Percentiles rank a stretch among this genome's conserved stretches.
Evolutionary conservation across 2,797 vertebrate species (phyloP).

Genomic region (Chrysocyon brachyurus): DNA sequence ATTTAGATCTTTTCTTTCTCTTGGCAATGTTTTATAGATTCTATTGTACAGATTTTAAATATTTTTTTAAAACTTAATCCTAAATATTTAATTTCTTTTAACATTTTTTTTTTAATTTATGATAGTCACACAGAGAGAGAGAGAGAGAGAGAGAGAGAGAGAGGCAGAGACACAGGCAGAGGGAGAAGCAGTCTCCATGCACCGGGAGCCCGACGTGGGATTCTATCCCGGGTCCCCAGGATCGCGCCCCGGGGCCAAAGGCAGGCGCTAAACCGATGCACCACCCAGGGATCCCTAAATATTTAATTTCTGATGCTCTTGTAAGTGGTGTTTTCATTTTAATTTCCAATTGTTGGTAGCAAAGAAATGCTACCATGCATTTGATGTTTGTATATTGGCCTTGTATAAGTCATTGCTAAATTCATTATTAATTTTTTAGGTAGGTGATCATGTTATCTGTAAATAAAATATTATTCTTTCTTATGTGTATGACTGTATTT

Average conservation of each 20-base stretch:
- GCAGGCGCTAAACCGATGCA: too few relatives aligned
- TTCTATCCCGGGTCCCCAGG: too few relatives aligned
- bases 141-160: too few relatives aligned
- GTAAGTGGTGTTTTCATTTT: background rate
- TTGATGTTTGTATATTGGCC: background rate
- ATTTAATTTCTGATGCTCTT: conserved; percentile 7
- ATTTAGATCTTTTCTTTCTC: background rate
- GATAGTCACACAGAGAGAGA: too few relatives aligned
- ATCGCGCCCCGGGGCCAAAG: too few relatives aligned
- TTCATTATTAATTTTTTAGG: background rate
- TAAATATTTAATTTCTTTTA: background rate
- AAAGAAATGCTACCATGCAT: background rate
- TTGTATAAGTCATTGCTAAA: background rate
- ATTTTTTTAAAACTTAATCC: background rate
- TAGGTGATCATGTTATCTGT: background rate
- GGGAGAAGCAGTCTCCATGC: too few relatives aligned
- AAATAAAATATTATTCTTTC: background rate
- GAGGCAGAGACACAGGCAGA: too few relatives aligned
- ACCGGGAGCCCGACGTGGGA: too few relatives aligned
- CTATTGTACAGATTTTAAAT: background rate
- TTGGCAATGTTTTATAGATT: background rate
- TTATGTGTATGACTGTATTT: background rate
- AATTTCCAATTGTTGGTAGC: background rate
- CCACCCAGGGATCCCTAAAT: background rate
- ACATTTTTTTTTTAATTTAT: too few relatives aligned